Conservation (phyloP, 2,113 vertebrate species). For the Coracopsis vasa region DNA sequence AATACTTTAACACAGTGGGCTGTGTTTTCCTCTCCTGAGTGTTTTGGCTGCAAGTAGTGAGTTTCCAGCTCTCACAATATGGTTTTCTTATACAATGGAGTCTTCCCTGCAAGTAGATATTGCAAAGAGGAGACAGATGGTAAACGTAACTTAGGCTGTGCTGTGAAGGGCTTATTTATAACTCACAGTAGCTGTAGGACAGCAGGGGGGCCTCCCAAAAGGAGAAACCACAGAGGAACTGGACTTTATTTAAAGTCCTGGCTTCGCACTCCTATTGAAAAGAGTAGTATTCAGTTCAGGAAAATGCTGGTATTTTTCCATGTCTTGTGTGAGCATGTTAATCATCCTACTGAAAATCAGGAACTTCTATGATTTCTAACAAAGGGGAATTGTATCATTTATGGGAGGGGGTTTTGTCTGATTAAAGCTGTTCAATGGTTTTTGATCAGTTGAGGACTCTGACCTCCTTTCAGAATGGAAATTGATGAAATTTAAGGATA, state of each 20-base stretch:
- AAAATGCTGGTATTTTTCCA: neutral
- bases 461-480: neutral
- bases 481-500: neutral
- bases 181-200: neutral
- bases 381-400: neutral
- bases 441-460: neutral
- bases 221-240: neutral
- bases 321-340: neutral
- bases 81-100: constrained; percentile 36
- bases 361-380: neutral
- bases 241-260: neutral
- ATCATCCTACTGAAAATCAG: neutral
- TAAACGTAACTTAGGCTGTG: neutral
- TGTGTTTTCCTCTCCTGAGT: neutral
- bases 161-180: constrained; percentile 58
- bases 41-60: neutral
- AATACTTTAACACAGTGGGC: neutral
- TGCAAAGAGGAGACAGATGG: constrained; percentile 59
- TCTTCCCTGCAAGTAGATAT: constrained; percentile 15
- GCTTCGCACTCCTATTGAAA: neutral
- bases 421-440: neutral
- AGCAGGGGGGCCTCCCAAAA: neutral
- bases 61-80: neutral
- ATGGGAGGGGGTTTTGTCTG: neutral
- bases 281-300: neutral